Percentiles rank a stretch among this genome's conserved stretches.
phyloP scores from a whole-genome alignment of 2,888 invertebrate genomes.

The Hedya salicella region DNA sequence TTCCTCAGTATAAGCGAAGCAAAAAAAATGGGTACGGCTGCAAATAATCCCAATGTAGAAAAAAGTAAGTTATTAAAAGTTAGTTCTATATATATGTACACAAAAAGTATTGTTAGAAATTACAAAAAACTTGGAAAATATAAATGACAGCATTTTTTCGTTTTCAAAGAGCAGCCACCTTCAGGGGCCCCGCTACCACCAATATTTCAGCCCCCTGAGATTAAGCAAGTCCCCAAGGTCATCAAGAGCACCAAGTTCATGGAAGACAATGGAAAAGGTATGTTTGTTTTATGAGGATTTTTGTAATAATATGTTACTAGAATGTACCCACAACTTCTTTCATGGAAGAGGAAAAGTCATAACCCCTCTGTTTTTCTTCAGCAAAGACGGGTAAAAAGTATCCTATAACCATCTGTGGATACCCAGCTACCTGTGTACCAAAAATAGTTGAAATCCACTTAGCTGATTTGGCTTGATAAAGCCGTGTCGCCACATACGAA shows the following conservation, averaged over 20 bases:
- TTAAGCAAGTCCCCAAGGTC: slow-evolving; percentile 57
- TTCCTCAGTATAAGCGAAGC: slow-evolving; percentile 61
- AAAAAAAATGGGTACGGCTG: slow-evolving; percentile 57
- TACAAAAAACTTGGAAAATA: slow-evolving; percentile 10
- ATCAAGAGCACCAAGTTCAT: slow-evolving; percentile 64
- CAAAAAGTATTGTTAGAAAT: neutral
- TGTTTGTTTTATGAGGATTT: neutral
- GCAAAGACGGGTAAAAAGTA: too few relatives aligned
- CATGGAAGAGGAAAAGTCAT: too few relatives aligned
- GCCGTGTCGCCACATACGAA: too few relatives aligned
- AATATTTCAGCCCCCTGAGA: slow-evolving; percentile 15
- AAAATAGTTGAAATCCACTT: too few relatives aligned
- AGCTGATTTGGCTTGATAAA: too few relatives aligned
- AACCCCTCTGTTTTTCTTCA: too few relatives aligned
- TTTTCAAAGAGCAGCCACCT: slow-evolving; percentile 15
- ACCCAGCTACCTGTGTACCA: too few relatives aligned
- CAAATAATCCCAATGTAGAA: slow-evolving; percentile 48
- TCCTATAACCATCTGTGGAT: too few relatives aligned
- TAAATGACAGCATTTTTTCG: neutral
- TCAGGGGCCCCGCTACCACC: slow-evolving; percentile 44
- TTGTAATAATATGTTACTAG: too few relatives aligned
- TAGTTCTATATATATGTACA: neutral
- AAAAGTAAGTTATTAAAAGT: slow-evolving; percentile 51
- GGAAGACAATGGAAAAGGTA: slow-evolving; percentile 38
- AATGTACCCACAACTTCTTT: too few relatives aligned